These are phyloP conservation scores for Lomographa bimaculata DNA, from an alignment of 2,888 invertebrate genomes.

Conservation along the genomic window DNA sequence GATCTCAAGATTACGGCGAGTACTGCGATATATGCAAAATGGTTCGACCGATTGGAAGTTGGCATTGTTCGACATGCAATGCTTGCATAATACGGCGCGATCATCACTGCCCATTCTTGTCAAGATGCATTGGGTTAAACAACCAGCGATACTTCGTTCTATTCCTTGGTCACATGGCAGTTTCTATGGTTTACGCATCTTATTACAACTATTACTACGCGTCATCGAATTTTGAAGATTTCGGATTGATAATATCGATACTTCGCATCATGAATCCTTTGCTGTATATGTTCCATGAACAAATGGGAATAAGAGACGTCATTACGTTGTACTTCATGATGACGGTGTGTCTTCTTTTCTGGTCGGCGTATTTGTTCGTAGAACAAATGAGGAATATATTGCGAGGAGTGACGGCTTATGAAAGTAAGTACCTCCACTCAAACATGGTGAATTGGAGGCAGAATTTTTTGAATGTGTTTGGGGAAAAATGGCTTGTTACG, in stretches of 20 bases:
- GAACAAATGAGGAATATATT: constrained; percentile 75
- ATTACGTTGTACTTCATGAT: constrained; percentile 47
- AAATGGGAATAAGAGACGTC: constrained; percentile 44
- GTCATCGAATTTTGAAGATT: constrained; percentile 53
- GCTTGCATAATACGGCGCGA: constrained; percentile 92
- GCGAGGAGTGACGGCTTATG: constrained; percentile 76
- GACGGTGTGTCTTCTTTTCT: constrained; percentile 46
- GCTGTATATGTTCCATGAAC: constrained; percentile 39
- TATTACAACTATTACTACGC: constrained; percentile 87
- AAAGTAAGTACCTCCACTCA: constrained; percentile 64
- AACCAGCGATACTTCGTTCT: constrained; percentile 92
- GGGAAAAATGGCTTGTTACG: constrained; percentile 72
- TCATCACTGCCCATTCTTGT: constrained; percentile 93
- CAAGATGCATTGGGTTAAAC: constrained; percentile 91
- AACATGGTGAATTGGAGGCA: constrained; percentile 86
- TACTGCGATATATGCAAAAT: constrained; percentile 90
- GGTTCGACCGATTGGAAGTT: constrained; percentile 88
- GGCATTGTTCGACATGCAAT: constrained; percentile 93
- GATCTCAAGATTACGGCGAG: constrained; percentile 39
- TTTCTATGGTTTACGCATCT: constrained; percentile 86
- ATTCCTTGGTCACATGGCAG: constrained; percentile 86
- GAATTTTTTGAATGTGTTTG: constrained; percentile 89
- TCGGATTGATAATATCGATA: constrained; percentile 38
- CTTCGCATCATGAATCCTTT: constrained; percentile 51
- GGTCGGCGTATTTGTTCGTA: constrained; percentile 43